Percentiles rank a stretch among this genome's conserved stretches.
Conservation (phyloP, 64 coral and sea anemone species). For the Montipora cactus region DNA sequence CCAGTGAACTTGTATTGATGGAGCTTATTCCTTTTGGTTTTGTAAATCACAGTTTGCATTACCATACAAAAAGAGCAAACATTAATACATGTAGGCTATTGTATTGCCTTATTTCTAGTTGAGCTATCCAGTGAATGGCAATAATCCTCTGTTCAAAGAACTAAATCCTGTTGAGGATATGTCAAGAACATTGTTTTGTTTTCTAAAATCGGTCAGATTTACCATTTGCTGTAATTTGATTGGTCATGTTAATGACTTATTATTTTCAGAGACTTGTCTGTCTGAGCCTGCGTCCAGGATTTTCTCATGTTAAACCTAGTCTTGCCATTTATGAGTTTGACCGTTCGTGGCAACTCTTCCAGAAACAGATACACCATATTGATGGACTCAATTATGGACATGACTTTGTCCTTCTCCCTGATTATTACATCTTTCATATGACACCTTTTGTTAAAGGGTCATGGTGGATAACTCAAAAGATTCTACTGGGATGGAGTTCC, state of each 20-base stretch:
- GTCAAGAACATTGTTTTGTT: too few species aligned
- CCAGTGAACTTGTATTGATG: too few species aligned
- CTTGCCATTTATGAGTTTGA: conserved; percentile 86
- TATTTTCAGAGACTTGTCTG: conserved; percentile 83
- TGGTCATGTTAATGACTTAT: background rate
- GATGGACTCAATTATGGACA: conserved; percentile 83
- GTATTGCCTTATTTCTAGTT: too few species aligned
- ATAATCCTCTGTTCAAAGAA: too few species aligned
- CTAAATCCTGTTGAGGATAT: too few species aligned
- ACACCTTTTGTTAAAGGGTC: conserved; percentile 85
- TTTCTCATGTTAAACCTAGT: conserved; percentile 42
- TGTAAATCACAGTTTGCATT: too few species aligned
- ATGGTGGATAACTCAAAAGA: conserved; percentile 51
- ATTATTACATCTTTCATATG: conserved; percentile 91
- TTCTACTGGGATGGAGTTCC: conserved; percentile 75
- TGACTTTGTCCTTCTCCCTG: conserved; percentile 83
- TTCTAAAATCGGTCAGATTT: too few species aligned
- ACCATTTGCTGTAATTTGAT: too few species aligned
- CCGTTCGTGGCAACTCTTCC: conserved; percentile 63
- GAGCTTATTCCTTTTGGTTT: too few species aligned
- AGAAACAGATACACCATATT: conserved; percentile 78
- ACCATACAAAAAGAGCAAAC: too few species aligned
- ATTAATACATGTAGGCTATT: too few species aligned
- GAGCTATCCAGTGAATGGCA: too few species aligned
- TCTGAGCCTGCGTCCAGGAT: conserved; percentile 79